Base-by-base conservation (phyloP, 2,797 vertebrate genomes). In the Tiaroga cobitis region DNA sequence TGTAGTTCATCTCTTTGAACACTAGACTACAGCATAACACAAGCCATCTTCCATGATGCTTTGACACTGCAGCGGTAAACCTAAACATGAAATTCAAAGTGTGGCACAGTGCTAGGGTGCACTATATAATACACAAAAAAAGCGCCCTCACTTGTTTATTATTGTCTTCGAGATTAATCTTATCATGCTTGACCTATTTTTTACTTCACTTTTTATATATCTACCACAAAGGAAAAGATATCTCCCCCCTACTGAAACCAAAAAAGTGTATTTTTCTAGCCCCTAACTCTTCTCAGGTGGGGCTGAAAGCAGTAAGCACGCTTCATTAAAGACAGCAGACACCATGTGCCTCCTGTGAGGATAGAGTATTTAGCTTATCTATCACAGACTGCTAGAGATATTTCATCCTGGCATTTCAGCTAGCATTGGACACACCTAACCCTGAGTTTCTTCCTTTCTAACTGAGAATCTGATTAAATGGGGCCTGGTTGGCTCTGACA, bases 401-500 rank as follows among this genome's bases (percentile, higher is more conserved):
- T 80, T 49, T 85, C 46, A 56, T 63, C 63, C 11, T 77, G 32
- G 15, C 29, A 65, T 67, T 76, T 37, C 24, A 51, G 56, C 26
- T 51, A 11, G 43, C 76, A 75, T 9, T 54, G 43, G 46, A 73
- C 56, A 70, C 5, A 51, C 32, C 34, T 49, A 65, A 85, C 49
- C 21, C 59, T 24, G 67, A 79, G 56, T 67, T 83, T 69, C 65
- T 79, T 67, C 59, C 90, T 92, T 90, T 87, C 86, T 91, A 89
- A 92, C 88, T 90, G 92, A 92, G 89, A 89, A 87, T 87, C 91
- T 93, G 93, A 94, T 94, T 93, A 93, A 94, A 92, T 86, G 92
- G 91, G 89, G 87, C 89, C 84, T 87, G 87, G 89, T 87, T 67
- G 78, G 84, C 85, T 68, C 88, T 90, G 94, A 93, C 92, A 92